These are phyloP conservation scores for Phaethornis superciliosus DNA, from an alignment of 2,113 vertebrate species.

Conservation along the genomic window DNA sequence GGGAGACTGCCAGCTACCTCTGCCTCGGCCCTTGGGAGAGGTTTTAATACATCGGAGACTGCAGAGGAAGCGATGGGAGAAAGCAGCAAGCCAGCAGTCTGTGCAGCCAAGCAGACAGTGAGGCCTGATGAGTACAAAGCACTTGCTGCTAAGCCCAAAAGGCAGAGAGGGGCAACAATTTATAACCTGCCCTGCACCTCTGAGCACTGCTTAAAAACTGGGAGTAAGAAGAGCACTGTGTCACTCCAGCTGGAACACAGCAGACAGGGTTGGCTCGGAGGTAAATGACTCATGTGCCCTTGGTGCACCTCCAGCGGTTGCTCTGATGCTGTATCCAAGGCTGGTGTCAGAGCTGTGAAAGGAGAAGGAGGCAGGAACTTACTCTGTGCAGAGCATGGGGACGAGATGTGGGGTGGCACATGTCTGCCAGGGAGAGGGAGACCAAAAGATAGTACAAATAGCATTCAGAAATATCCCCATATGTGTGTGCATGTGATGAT, in stretches of 20 bases:
- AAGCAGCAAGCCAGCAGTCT: neutral
- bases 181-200: neutral
- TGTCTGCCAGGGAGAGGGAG: neutral
- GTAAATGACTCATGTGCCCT: conserved; percentile 27
- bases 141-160: neutral
- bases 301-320: neutral
- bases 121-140: neutral
- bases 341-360: neutral
- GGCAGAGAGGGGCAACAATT: neutral
- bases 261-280: conserved; percentile 14
- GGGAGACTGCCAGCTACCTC: neutral
- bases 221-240: neutral
- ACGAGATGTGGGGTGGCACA: conserved; percentile 23
- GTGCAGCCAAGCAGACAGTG: neutral
- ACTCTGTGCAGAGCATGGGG: neutral
- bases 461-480: neutral
- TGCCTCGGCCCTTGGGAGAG: neutral
- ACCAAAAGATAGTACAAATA: neutral
- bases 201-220: neutral
- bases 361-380: neutral
- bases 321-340: neutral
- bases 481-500: neutral
- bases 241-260: neutral
- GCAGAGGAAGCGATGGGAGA: neutral
- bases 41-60: neutral